Base-by-base conservation (phyloP, 2,888 invertebrate species). In the Philhelius pedissequus region DNA sequence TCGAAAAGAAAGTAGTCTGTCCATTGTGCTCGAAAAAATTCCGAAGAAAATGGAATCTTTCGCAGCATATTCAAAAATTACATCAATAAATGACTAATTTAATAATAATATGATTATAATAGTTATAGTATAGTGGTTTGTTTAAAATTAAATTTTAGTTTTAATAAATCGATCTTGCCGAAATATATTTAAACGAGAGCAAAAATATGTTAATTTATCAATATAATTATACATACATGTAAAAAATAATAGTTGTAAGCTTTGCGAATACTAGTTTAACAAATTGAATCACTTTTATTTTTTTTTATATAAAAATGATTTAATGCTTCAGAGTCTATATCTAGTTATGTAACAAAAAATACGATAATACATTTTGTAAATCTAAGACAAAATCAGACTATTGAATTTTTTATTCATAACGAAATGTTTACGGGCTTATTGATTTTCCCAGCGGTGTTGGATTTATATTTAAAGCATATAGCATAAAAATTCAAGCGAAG, bases 41-140 rank as follows among this genome's bases (percentile, higher is more conserved):
- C 15, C 92, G 92, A 73, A 92, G 92, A 87, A 93, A 93, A 87
- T 92, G 92, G 88, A 93, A 93, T 88, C 88, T 93, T 27, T 89
- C 92, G 75, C 89, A 92, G 25, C 93, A 93, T 84, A 92, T 93
- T 90, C 91, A 87, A 92, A 92, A 81, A 91, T 92, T 90, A 88
- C 92, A 83, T 45, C 74, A 43, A 9, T n/a, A 74, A 69, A 74
- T 78, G 32, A 78, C 32, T 56, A n/a, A n/a, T n/a, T n/a, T n/a
- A n/a, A n/a, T n/a, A n/a, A n/a, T n/a, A n/a, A n/a, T n/a, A n/a
- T n/a, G n/a, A n/a, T n/a, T n/a, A n/a, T n/a, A n/a, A n/a, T n/a
- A n/a, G n/a, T n/a, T n/a, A n/a, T n/a, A n/a, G n/a, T n/a, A n/a
- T n/a, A n/a, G n/a, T n/a, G n/a, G n/a, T 30, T 27, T 15, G 6